phyloP scores from a whole-genome alignment of 1,140 invertebrate species.

The Armadillidium nasatum region DNA sequence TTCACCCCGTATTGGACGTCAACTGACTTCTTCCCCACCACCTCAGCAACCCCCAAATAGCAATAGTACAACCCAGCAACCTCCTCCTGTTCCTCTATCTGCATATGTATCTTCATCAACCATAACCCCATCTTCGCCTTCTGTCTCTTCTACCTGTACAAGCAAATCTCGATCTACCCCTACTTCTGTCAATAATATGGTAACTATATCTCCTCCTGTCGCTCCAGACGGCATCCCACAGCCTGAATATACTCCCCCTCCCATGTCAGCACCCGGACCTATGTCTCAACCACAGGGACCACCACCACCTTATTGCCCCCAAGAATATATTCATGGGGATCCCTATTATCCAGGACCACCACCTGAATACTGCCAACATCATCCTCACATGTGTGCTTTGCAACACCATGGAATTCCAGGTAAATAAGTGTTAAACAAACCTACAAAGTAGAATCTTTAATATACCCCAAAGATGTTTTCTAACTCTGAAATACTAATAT shows the following conservation, averaged over 20 bases:
- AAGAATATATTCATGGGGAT: conserved; percentile 12
- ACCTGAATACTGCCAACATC: conserved; percentile 17
- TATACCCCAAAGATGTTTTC: too few relatives aligned
- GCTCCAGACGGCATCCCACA: background rate
- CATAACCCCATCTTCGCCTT: background rate
- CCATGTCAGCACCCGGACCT: conserved; percentile 8
- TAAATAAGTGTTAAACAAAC: background rate
- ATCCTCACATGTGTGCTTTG: background rate
- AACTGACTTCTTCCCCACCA: background rate
- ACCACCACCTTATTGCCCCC: conserved; percentile 18
- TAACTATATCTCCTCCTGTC: background rate
- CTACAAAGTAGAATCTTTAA: too few relatives aligned
- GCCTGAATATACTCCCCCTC: background rate
- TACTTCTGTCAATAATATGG: conserved; percentile 2
- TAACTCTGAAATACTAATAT: too few relatives aligned
- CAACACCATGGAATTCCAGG: conserved; percentile 4
- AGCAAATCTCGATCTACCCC: background rate
- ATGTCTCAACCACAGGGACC: conserved; percentile 1
- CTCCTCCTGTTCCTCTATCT: too few relatives aligned
- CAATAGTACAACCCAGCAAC: background rate
- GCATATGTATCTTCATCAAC: background rate
- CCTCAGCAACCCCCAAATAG: background rate
- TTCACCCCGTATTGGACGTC: background rate
- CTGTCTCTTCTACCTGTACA: background rate
- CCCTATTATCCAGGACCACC: conserved; percentile 21